Evolutionary conservation across 2,113 vertebrate species (phyloP), one percentile per base, ranked within the genome.

Genomic region (Pycnonotus jocosus): DNA sequence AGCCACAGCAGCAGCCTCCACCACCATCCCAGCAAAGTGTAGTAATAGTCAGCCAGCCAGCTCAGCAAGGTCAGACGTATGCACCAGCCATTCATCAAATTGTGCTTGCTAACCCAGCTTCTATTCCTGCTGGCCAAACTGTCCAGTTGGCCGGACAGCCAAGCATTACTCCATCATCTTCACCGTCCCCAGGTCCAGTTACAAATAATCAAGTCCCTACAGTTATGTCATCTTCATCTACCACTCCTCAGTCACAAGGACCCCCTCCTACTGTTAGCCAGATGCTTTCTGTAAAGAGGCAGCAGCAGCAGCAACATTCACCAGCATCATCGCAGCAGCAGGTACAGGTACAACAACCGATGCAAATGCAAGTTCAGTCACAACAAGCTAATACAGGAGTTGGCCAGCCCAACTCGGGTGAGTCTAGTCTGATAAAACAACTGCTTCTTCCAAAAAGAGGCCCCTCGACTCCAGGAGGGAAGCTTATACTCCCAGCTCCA

Each of bases 401-500:
- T 91, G 97, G 96, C 84, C 98, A 98, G 78, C 97, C 99, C 97
- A 98, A 98, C 97, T 98, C 99, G 96, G 97, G 98, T 45, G 99
- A 99, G 97, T 99, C 99, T 72, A 99, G 99, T 97, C 98, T 99
- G 96, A 99, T 99, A 95, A 99, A 99, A 98, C 99, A 99, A 97
- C 97, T 99, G 96, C 98, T 99, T 97, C 99, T 99, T 98, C 99
- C 99, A 65, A 99, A 99, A 98, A 98, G 99, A 95, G 99, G 99
- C 64, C 99, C 99, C 95, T 98, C 99, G 11, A 99, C 99, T 27
- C 99, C 99, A 2, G 99, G 99, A 60, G 99, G 99, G 13, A 99
- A 99, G 96, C 98, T 99, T 74, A 99, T 99, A 79, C 98, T 99
- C 57, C 99, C 99, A 47, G 99, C 99, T 86, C 99, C 99, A 37